phyloP scores from a whole-genome alignment of 35 echinoderm and acorn worm genomes.

The Hemicentrotus pulcherrimus region DNA sequence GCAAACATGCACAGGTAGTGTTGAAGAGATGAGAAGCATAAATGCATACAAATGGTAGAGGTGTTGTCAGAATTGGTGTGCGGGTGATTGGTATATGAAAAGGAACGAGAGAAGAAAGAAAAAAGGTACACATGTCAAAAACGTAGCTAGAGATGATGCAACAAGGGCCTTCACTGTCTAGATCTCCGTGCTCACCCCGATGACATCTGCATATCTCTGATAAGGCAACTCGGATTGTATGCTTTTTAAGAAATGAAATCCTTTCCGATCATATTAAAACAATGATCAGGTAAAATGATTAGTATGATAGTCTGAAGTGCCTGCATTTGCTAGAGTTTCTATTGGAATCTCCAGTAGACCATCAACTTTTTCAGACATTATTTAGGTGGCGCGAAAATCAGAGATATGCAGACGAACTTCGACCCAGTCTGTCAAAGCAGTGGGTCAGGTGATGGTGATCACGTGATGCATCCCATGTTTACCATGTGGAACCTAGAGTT shows the following conservation, averaged over 20 bases:
- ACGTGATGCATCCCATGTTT: slow-evolving; percentile 18
- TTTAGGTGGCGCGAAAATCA: neutral
- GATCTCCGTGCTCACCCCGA: neutral
- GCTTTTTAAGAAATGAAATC: neutral
- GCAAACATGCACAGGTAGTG: slow-evolving; percentile 42
- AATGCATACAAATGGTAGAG: slow-evolving; percentile 38
- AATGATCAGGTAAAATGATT: neutral
- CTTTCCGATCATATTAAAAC: neutral
- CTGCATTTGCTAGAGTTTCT: neutral
- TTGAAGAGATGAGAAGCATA: slow-evolving; percentile 23
- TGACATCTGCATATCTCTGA: neutral
- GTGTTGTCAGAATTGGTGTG: slow-evolving; percentile 36
- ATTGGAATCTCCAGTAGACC: neutral
- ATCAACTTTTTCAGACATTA: neutral
- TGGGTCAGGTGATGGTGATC: neutral
- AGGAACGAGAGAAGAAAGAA: neutral
- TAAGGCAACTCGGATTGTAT: neutral
- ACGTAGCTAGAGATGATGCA: slow-evolving; percentile 5
- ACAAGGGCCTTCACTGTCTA: neutral
- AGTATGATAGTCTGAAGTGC: neutral
- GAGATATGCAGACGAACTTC: neutral
- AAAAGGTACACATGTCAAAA: slow-evolving; percentile 38
- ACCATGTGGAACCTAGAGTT: slow-evolving; percentile 47
- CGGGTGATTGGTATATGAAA: slow-evolving; percentile 40
- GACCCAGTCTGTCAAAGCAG: neutral